Percentiles rank a stretch among this genome's conserved stretches.
Conservation (phyloP, 2,888 invertebrate genomes). For the Drosophila nr. medialis region DNA sequence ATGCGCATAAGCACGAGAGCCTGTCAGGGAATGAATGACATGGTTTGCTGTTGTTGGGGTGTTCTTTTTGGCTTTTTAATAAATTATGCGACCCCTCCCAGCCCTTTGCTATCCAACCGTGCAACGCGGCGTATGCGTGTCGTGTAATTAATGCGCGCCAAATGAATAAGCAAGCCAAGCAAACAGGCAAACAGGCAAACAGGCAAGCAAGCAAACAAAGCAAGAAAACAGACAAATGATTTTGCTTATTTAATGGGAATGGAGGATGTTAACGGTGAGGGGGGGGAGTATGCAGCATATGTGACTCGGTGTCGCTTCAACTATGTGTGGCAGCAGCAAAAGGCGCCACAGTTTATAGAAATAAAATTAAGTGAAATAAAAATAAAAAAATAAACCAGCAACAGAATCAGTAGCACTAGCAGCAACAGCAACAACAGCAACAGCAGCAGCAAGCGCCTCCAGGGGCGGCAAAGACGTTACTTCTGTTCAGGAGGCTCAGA, state of each 20-base stretch:
- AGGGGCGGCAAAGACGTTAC: constrained; percentile 15
- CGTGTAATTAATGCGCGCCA: constrained; percentile 78
- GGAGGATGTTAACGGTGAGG: background rate
- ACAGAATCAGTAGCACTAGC: constrained; percentile 11
- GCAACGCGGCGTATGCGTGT: constrained; percentile 68
- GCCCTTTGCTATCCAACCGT: background rate
- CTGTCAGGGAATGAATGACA: constrained; percentile 15
- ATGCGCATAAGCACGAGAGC: constrained; percentile 53
- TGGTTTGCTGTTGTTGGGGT: background rate
- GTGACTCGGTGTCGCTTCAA: constrained; percentile 38
- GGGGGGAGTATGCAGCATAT: constrained; percentile 41
- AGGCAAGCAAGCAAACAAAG: constrained; percentile 23
- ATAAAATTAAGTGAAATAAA: constrained; percentile 55
- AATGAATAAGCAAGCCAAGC: constrained; percentile 70
- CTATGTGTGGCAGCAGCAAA: constrained; percentile 9
- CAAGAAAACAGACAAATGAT: constrained; percentile 70
- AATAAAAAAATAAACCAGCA: constrained; percentile 25
- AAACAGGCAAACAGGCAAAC: constrained; percentile 31
- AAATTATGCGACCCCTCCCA: constrained; percentile 54
- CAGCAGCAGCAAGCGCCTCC: constrained; percentile 7
- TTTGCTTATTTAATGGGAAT: constrained; percentile 25
- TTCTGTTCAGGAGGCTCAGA: constrained; percentile 11
- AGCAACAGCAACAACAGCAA: constrained; percentile 1
- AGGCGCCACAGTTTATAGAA: constrained; percentile 48
- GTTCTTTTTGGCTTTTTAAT: constrained; percentile 71